Evolutionary conservation across 2,888 invertebrate genomes (phyloP).

Genomic region (Phortica magna): DNA sequence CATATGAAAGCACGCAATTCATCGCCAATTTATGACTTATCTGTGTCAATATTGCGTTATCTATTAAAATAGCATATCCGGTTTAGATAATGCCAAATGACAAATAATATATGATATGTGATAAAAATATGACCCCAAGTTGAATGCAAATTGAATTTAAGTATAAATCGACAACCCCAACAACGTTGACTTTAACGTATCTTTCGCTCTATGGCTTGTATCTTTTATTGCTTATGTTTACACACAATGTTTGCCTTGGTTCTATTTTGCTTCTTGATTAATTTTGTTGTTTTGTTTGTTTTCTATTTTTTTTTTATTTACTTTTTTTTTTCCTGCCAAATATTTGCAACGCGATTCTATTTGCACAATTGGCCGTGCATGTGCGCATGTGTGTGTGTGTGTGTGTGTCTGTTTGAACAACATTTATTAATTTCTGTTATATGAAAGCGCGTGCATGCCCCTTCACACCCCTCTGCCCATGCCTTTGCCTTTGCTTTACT

Average conservation of each 20-base stretch:
- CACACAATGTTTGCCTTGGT: not conserved
- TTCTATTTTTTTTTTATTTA: not conserved
- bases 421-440: conserved; percentile 64
- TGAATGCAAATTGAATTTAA: too few species aligned
- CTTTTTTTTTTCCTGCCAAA: conserved; percentile 14
- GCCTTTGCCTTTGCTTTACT: not conserved
- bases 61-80: conserved; percentile 34
- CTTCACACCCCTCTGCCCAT: not conserved
- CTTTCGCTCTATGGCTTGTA: not conserved
- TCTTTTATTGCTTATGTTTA: too few species aligned
- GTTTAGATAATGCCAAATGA: conserved; percentile 38
- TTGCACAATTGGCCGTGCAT: conserved; percentile 48
- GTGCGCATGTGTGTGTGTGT: too few species aligned
- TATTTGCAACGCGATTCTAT: conserved; percentile 37
- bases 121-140: not conserved
- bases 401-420: conserved; percentile 18
- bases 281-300: not conserved
- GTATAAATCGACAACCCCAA: too few species aligned
- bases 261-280: not conserved
- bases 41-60: not conserved
- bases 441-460: not conserved
- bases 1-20: not conserved
- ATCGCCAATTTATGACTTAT: not conserved
- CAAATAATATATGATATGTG: too few species aligned
- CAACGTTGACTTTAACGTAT: too few species aligned